These are phyloP conservation scores for Semibalanus balanoides DNA, from an alignment of 1,140 invertebrate genomes.

Conservation along the genomic window DNA sequence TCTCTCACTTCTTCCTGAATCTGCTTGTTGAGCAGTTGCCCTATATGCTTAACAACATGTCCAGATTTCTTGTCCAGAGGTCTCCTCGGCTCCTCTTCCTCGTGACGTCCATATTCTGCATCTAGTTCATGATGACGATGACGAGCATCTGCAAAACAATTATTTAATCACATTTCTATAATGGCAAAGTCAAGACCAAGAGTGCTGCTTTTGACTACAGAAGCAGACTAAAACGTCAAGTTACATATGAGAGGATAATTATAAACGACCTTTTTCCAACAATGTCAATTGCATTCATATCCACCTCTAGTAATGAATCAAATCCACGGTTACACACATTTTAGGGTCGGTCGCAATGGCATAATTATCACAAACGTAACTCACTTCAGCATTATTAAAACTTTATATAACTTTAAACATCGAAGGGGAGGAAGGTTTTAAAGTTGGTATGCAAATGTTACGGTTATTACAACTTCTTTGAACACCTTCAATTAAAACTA, in stretches of 20 bases:
- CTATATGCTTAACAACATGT: neutral
- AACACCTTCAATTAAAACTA: neutral
- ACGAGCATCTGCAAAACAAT: neutral
- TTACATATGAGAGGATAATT: too few species aligned
- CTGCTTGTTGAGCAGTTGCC: neutral
- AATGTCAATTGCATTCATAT: too few species aligned
- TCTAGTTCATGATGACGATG: neutral
- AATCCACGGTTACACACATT: too few species aligned
- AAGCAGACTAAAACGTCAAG: too few species aligned
- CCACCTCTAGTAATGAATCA: too few species aligned
- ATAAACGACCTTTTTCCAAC: too few species aligned
- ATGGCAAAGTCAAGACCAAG: neutral
- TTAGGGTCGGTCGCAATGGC: too few species aligned
- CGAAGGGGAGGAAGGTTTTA: too few species aligned
- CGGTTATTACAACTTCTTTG: neutral
- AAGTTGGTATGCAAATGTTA: too few species aligned
- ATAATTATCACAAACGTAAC: too few species aligned
- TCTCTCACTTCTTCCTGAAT: neutral
- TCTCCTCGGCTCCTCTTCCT: neutral
- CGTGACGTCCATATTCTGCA: neutral
- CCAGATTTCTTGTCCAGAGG: neutral
- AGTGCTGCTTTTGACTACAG: neutral
- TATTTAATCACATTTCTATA: neutral
- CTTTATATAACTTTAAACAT: too few species aligned
- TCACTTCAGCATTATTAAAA: too few species aligned